Percentiles rank a stretch among this genome's conserved stretches.
These are phyloP conservation scores for Eulimnadia texana DNA, from an alignment of 1,140 invertebrate species.

Conservation along the genomic window DNA sequence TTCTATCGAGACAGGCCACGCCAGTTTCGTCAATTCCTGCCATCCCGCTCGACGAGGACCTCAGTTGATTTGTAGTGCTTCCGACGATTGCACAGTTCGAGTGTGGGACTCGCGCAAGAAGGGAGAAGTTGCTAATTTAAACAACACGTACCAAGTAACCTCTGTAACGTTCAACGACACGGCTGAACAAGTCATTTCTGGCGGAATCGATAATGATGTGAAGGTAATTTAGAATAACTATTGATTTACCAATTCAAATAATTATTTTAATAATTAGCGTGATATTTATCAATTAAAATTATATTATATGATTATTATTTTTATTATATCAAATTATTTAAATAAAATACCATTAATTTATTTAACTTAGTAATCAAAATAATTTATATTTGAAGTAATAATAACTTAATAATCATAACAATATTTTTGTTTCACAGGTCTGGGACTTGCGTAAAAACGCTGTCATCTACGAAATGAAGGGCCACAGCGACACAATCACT, in stretches of 20 bases:
- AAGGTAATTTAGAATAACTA: constrained; percentile 43
- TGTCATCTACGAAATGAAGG: constrained; percentile 67
- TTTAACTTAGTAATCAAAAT: too few relatives aligned
- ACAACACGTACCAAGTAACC: constrained; percentile 72
- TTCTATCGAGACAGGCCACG: constrained; percentile 44
- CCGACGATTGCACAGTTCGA: constrained; percentile 86
- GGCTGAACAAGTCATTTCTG: constrained; percentile 73
- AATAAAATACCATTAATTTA: too few relatives aligned
- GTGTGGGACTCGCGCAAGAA: constrained; percentile 73
- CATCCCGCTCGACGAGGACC: constrained; percentile 67
- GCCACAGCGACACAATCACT: constrained; percentile 89
- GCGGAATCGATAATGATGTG: constrained; percentile 93
- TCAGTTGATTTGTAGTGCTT: constrained; percentile 76
- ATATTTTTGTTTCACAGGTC: too few relatives aligned
- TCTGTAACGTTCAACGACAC: constrained; percentile 91
- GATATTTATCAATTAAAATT: too few relatives aligned
- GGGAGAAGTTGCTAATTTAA: constrained; percentile 57
- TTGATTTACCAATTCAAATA: background rate
- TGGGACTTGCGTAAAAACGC: constrained; percentile 93
- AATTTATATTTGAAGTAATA: too few relatives aligned
- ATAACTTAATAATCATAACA: too few relatives aligned
- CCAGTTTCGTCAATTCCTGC: constrained; percentile 74
- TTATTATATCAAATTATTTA: too few relatives aligned
- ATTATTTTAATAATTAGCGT: background rate
- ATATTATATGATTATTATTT: too few relatives aligned